Percentiles rank a stretch among this genome's conserved stretches.
These are phyloP conservation scores for Drosophila cardini DNA, from an alignment of 1,140 invertebrate genomes.

Conservation along the genomic window DNA sequence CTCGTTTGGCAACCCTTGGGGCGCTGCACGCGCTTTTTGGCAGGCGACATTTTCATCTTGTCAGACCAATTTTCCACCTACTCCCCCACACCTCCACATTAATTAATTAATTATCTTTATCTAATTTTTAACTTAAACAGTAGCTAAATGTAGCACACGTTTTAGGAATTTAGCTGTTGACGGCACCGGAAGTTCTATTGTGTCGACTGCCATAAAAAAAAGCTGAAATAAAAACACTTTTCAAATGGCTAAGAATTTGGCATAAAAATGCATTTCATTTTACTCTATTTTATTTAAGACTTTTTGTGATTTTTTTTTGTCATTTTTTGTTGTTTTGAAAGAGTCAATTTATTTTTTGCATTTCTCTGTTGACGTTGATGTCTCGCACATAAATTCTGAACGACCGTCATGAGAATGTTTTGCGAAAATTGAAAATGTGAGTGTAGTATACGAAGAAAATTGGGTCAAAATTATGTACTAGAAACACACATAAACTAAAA, in stretches of 20 bases:
- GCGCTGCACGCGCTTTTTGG: constrained; percentile 73
- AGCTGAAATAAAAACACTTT: constrained; percentile 30
- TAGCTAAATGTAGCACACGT: constrained; percentile 64
- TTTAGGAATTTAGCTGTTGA: constrained; percentile 56
- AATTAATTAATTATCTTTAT: constrained; percentile 60
- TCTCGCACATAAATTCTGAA: constrained; percentile 62
- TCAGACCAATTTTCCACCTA: constrained; percentile 3
- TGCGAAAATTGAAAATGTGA: constrained; percentile 37
- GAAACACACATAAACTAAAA: constrained; percentile 26
- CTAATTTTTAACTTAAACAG: constrained; percentile 41
- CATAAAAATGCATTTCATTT: constrained; percentile 65
- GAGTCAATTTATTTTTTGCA: constrained; percentile 59
- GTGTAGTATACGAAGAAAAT: constrained; percentile 60
- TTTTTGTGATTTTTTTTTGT: constrained; percentile 51
- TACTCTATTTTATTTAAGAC: too few relatives aligned
- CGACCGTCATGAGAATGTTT: constrained; percentile 45
- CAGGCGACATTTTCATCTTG: constrained; percentile 69
- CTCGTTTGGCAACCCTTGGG: constrained; percentile 49
- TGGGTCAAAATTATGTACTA: constrained; percentile 70
- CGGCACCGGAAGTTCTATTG: constrained; percentile 65
- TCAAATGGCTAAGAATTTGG: constrained; percentile 58
- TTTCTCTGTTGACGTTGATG: constrained; percentile 73
- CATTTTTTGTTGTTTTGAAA: constrained; percentile 38
- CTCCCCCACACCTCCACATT: background rate
- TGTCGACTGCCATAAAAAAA: constrained; percentile 25